Evolutionary conservation across 2,797 vertebrate species (phyloP).

Genomic region (Hirundo rustica): DNA sequence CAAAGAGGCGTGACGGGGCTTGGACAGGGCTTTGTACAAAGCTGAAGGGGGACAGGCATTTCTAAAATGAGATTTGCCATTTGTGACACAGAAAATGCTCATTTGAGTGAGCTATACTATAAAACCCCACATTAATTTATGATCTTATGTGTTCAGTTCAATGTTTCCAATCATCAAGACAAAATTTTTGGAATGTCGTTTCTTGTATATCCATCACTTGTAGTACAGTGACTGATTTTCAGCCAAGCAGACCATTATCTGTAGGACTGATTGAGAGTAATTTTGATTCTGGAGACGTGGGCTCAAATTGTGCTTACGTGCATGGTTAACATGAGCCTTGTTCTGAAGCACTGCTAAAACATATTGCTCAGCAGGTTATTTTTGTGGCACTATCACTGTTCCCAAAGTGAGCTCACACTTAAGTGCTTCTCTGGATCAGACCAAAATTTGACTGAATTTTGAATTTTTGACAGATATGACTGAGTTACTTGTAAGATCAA

Average conservation of each 20-base stretch:
- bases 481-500: background rate
- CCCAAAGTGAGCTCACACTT: background rate
- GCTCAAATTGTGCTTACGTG: slow-evolving; percentile 26
- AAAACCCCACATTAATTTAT: background rate
- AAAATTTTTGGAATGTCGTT: background rate
- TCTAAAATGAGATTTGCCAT: background rate
- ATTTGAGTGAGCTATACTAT: background rate
- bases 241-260: background rate
- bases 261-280: background rate
- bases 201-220: background rate
- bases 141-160: background rate
- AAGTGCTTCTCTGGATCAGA: background rate
- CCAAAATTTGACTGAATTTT: background rate
- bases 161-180: background rate
- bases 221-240: background rate
- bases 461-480: background rate
- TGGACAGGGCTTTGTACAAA: background rate
- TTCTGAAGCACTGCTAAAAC: background rate
- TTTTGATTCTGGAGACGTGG: background rate
- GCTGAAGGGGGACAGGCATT: background rate
- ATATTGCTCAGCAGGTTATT: slow-evolving; percentile 26
- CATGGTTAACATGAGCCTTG: background rate
- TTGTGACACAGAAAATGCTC: background rate
- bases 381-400: background rate
- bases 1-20: background rate